Percentiles rank a stretch among this genome's conserved stretches.
Conservation (phyloP, 2,797 vertebrate genomes). For the Catharus ustulatus region DNA sequence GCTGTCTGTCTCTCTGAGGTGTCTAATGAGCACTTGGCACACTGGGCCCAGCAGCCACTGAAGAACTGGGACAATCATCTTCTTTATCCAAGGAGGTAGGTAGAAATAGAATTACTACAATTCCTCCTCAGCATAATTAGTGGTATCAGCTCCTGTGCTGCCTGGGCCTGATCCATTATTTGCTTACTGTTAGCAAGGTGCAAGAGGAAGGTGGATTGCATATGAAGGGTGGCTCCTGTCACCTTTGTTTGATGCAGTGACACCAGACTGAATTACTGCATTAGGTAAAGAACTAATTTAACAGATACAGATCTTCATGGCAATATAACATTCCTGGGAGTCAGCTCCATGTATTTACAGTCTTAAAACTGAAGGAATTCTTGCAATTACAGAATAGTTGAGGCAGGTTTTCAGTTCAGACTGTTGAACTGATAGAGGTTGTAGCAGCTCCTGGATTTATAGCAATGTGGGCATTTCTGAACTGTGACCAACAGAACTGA, state of each 20-base stretch:
- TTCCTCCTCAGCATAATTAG: neutral
- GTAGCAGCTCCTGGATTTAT: neutral
- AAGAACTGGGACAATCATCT: neutral
- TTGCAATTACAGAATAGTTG: neutral
- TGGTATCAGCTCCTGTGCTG: neutral
- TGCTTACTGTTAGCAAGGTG: neutral
- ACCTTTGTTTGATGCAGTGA: neutral
- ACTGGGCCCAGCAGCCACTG: slow-evolving; percentile 8
- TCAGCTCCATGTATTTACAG: neutral
- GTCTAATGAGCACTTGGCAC: neutral
- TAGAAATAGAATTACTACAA: neutral
- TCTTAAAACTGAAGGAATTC: neutral
- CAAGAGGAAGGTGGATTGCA: neutral
- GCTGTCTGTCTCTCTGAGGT: neutral
- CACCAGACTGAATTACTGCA: neutral
- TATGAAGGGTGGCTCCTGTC: neutral
- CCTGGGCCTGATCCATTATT: neutral
- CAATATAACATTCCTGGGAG: neutral
- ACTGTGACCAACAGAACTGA: neutral
- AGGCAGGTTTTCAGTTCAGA: neutral
- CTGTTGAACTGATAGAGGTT: neutral
- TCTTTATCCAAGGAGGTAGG: slow-evolving; percentile 20
- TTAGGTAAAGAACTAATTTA: neutral
- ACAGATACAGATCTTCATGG: neutral
- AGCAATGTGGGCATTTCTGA: neutral